Percentiles rank a stretch among this genome's conserved stretches.
These are phyloP conservation scores for Watsonalla binaria DNA, from an alignment of 2,888 invertebrate species.

Conservation along the genomic window DNA sequence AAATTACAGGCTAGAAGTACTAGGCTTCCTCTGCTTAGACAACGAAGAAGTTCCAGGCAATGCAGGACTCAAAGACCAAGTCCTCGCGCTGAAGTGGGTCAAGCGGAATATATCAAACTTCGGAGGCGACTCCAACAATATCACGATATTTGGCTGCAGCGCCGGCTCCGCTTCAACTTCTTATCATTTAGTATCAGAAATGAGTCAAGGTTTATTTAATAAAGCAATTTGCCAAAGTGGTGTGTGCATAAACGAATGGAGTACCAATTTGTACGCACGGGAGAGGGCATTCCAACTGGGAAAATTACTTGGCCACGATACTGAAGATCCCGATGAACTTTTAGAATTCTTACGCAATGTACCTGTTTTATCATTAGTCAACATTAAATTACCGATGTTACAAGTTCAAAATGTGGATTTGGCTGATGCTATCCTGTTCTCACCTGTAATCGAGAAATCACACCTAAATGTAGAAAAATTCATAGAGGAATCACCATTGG, in stretches of 20 bases:
- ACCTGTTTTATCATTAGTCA: constrained; percentile 49
- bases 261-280: constrained; percentile 50
- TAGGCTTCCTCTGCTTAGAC: constrained; percentile 69
- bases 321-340: constrained; percentile 53
- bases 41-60: constrained; percentile 69
- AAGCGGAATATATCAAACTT: constrained; percentile 61
- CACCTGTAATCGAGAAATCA: constrained; percentile 63
- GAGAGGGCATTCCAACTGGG: constrained; percentile 66
- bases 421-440: constrained; percentile 54
- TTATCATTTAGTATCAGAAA: constrained; percentile 59
- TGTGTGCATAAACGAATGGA: constrained; percentile 67
- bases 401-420: constrained; percentile 42
- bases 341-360: constrained; percentile 48
- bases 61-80: constrained; percentile 72
- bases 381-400: constrained; percentile 51
- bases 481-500: constrained; percentile 42
- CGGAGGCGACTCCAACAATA: constrained; percentile 60
- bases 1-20: constrained; percentile 70
- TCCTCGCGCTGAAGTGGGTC: constrained; percentile 70
- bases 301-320: constrained; percentile 57
- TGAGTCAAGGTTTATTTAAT: constrained; percentile 62
- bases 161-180: constrained; percentile 64
- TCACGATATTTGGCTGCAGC: constrained; percentile 72
- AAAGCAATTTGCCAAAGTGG: constrained; percentile 76
- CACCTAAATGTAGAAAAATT: constrained; percentile 47